A percentile compares a stretch with the other conserved stretches of the same genome.
phyloP scores from a whole-genome alignment of 1,140 invertebrate genomes.

The Achroia grisella region DNA sequence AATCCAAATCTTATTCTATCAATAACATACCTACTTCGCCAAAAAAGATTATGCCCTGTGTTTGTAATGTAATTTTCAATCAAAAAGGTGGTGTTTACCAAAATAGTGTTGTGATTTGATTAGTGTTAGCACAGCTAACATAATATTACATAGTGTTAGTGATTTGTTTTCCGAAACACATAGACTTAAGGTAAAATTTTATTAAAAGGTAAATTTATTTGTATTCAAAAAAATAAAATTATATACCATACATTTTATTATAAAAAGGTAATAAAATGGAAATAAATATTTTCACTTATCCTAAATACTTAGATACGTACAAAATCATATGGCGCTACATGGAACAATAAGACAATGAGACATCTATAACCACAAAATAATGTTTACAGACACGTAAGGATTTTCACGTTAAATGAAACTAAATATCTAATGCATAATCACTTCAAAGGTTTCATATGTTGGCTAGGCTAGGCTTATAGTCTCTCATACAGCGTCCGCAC shows the following conservation, averaged over 20 bases:
- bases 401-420: conserved; percentile 24
- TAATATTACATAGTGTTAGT: too few species aligned
- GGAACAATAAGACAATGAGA: conserved; percentile 22
- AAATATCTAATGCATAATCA: conserved; percentile 31
- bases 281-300: conserved; percentile 55
- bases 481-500: conserved; percentile 50
- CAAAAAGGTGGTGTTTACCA: too few species aligned
- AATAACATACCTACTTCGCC: too few species aligned
- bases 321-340: conserved; percentile 54
- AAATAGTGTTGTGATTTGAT: too few species aligned
- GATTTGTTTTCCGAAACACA: too few species aligned
- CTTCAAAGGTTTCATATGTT: conserved; percentile 40
- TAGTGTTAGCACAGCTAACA: too few species aligned
- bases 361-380: conserved; percentile 19
- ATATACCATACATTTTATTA: conserved; percentile 40
- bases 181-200: too few species aligned
- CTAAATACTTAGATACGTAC: conserved; percentile 41
- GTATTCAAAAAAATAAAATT: background rate
- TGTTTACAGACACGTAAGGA: conserved; percentile 12
- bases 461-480: conserved; percentile 38
- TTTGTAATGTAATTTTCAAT: too few species aligned
- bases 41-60: too few species aligned
- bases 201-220: too few species aligned
- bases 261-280: conserved; percentile 59
- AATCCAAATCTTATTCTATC: too few species aligned